phyloP scores from a whole-genome alignment of 2,797 vertebrate species.

The Prunella strophiata region DNA sequence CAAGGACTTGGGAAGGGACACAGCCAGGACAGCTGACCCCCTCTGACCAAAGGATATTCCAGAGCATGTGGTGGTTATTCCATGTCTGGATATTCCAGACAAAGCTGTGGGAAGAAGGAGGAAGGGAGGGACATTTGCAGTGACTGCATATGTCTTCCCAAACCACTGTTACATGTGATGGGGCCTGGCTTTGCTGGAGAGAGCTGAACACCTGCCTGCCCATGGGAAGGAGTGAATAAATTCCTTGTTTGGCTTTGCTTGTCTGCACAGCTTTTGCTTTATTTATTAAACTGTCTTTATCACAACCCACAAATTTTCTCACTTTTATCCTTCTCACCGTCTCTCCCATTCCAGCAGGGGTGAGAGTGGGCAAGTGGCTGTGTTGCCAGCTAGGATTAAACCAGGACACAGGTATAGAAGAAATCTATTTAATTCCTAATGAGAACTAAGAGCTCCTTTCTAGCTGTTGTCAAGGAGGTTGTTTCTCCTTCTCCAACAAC shows the following conservation, averaged over 20 bases:
- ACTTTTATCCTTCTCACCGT: background rate
- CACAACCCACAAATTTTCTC: background rate
- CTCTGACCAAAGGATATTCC: background rate
- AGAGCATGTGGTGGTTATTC: background rate
- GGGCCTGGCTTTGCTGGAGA: background rate
- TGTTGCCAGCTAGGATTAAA: background rate
- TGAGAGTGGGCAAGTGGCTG: background rate
- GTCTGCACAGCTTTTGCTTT: background rate
- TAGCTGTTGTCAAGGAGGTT: background rate
- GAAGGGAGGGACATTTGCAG: background rate
- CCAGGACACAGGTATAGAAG: background rate
- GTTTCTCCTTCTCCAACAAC: slow-evolving; percentile 34
- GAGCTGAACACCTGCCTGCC: background rate
- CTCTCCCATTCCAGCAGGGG: background rate
- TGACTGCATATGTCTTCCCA: background rate
- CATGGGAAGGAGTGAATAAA: background rate
- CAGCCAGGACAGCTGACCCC: background rate
- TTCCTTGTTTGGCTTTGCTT: background rate
- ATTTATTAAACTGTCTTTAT: background rate
- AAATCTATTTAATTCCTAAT: background rate
- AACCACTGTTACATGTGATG: background rate
- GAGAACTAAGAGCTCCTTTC: background rate
- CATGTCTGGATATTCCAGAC: background rate
- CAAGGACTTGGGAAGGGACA: background rate
- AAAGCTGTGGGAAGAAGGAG: background rate